phyloP scores from a whole-genome alignment of 2,888 invertebrate genomes.

The Microctonus brassicae region DNA sequence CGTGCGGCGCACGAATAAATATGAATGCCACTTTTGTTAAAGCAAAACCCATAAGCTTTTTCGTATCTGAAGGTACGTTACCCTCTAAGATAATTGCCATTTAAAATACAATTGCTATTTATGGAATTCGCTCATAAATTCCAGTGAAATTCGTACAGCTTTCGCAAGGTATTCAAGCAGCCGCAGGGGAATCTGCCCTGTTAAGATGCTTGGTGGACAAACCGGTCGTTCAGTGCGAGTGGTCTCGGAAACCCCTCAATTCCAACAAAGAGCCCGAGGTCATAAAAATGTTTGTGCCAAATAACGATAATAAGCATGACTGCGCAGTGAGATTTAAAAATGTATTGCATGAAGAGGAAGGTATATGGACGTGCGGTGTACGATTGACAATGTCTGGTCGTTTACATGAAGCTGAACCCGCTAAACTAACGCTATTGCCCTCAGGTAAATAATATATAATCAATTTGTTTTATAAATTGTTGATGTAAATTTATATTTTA shows the following conservation, averaged over 20 bases:
- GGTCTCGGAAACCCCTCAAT: conserved; percentile 65
- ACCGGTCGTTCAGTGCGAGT: conserved; percentile 65
- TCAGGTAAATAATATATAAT: conserved; percentile 55
- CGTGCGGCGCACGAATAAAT: conserved; percentile 61
- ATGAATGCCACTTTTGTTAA: conserved; percentile 58
- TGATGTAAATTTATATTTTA: conserved; percentile 15
- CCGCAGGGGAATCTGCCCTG: conserved; percentile 64
- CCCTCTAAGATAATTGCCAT: conserved; percentile 23
- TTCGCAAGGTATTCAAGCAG: conserved; percentile 64
- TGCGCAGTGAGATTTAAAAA: conserved; percentile 67
- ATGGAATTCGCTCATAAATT: conserved; percentile 40
- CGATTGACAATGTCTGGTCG: conserved; percentile 59
- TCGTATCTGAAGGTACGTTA: conserved; percentile 61
- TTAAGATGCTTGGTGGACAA: conserved; percentile 65
- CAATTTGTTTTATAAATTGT: background rate
- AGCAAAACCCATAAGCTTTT: conserved; percentile 57
- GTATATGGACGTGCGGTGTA: conserved; percentile 67
- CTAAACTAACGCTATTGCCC: conserved; percentile 63
- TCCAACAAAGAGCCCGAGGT: conserved; percentile 60
- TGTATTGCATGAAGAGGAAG: conserved; percentile 66
- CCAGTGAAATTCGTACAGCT: conserved; percentile 67
- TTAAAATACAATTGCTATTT: conserved; percentile 22
- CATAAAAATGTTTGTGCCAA: conserved; percentile 62
- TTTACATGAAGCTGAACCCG: conserved; percentile 65
- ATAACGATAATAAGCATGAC: conserved; percentile 63